Evolutionary conservation across 2,888 invertebrate species (phyloP), one percentile per base, ranked within the genome.

Genomic region (Selenia dentaria): DNA sequence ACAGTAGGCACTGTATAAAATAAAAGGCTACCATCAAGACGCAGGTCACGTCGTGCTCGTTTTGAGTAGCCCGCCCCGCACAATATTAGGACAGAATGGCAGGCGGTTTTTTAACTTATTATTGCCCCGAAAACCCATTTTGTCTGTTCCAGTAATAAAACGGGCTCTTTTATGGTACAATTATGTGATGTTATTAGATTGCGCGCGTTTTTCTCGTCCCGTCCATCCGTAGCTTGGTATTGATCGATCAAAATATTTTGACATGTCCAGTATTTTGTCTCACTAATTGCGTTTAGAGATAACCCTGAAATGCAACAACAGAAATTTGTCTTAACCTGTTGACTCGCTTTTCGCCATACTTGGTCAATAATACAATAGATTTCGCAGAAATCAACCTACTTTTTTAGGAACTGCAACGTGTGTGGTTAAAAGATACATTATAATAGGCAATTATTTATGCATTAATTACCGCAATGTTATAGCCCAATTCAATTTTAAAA

Each of bases 21-120:
- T 62, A 71, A 74, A 71, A 74, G 67, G 64, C 69, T 55, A 58
- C 51, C 62, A 76, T 84, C 79, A 68, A 65, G 52, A 77, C 59
- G 54, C 83, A 34, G 62, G 76, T 79, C 88, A 88, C 87, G 88
- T 77, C 59, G 54, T 55, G 54, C 71, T 70, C 83, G 82, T 85
- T 83, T 67, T 74, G 78, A 75, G 76, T 75, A 70, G 75, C 65
- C 74, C 73, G 57, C 64, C 62, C 67, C 60, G 64, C 67, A 67
- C 74, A 71, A 80, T 84, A 85, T 83, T 79, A 82, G 80, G 73
- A 67, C 59, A 66, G 66, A 66, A 72, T 72, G 69, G 66, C 59
- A 72, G 70, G 67, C 61, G 62, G 66, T 71, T 76, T 82, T 83
- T 79, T 74, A 75, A 81, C 79, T 81, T 79, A 81, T 80, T 82